Evolutionary conservation across 1,140 invertebrate genomes (phyloP).

Genomic region (Formica selysi): DNA sequence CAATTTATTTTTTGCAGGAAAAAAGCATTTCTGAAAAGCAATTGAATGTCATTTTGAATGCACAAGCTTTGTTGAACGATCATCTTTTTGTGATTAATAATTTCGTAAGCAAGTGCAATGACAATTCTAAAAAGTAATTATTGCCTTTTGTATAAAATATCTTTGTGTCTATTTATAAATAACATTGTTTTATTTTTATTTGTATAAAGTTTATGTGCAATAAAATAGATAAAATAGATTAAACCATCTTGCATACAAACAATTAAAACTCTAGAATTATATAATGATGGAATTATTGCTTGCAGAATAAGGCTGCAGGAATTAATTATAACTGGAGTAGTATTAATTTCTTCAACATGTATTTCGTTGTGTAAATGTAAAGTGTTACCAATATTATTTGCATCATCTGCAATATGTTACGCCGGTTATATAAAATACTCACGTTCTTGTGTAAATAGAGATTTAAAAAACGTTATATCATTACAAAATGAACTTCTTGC

Average conservation of each 20-base stretch:
- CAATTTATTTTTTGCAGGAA: conserved; percentile 71
- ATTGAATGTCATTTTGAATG: conserved; percentile 76
- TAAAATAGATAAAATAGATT: not conserved
- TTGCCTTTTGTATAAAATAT: not conserved
- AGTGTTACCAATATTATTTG: conserved; percentile 60
- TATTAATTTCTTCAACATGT: conserved; percentile 58
- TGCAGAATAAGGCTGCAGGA: conserved; percentile 72
- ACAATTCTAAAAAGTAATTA: conserved; percentile 72
- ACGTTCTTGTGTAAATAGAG: conserved; percentile 55
- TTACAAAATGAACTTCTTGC: conserved; percentile 80
- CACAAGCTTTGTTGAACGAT: conserved; percentile 81
- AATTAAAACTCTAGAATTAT: no score
- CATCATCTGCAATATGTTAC: conserved; percentile 64
- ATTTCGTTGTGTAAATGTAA: conserved; percentile 61
- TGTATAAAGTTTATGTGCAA: not conserved
- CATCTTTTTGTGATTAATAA: conserved; percentile 77
- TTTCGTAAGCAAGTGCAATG: conserved; percentile 67
- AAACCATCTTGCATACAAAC: not conserved
- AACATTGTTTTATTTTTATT: not conserved
- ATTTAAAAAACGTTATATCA: conserved; percentile 74
- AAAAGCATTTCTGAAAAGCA: conserved; percentile 69
- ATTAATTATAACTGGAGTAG: conserved; percentile 68
- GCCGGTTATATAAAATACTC: conserved; percentile 68
- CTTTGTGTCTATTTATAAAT: not conserved
- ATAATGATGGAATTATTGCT: conserved; percentile 40